Percentiles rank a stretch among this genome's conserved stretches.
Evolutionary conservation across 2,113 vertebrate genomes (phyloP).

Genomic region (Ammodytes marinus): DNA sequence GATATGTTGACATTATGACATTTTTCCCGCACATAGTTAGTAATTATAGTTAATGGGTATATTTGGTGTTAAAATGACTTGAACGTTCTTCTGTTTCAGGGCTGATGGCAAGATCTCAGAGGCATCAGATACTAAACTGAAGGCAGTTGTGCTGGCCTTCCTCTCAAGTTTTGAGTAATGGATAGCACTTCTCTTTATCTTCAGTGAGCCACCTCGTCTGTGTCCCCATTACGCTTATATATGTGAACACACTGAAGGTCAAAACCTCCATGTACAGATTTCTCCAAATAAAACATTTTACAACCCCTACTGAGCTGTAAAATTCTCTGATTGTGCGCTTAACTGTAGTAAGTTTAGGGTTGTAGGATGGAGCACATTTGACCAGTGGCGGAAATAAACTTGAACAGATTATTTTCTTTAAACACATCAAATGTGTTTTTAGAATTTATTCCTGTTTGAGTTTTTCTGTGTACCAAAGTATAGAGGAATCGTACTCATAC

Average conservation of each 20-base stretch:
- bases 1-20: accelerated
- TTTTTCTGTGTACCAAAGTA: constrained; percentile 5
- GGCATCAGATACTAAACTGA: constrained; percentile 93
- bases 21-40: too few relatives aligned
- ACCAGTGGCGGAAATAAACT: background rate
- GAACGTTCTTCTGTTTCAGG: constrained; percentile 79
- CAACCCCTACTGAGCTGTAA: constrained; percentile 60
- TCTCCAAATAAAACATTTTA: constrained; percentile 88
- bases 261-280: constrained; percentile 89
- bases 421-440: background rate
- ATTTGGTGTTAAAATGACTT: background rate
- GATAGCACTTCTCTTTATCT: constrained; percentile 73
- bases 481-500: background rate
- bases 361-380: constrained; percentile 13
- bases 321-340: constrained; percentile 47
- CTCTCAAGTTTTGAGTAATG: constrained; percentile 94
- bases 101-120: constrained; percentile 94
- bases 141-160: constrained; percentile 93
- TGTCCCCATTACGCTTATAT: constrained; percentile 77
- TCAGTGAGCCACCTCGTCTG: constrained; percentile 73
- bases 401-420: background rate
- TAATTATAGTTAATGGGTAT: background rate
- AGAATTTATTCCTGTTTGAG: background rate
- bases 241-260: constrained; percentile 82
- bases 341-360: constrained; percentile 18